Base-by-base conservation (phyloP, 2,113 vertebrate genomes). In the Turnix velox region DNA sequence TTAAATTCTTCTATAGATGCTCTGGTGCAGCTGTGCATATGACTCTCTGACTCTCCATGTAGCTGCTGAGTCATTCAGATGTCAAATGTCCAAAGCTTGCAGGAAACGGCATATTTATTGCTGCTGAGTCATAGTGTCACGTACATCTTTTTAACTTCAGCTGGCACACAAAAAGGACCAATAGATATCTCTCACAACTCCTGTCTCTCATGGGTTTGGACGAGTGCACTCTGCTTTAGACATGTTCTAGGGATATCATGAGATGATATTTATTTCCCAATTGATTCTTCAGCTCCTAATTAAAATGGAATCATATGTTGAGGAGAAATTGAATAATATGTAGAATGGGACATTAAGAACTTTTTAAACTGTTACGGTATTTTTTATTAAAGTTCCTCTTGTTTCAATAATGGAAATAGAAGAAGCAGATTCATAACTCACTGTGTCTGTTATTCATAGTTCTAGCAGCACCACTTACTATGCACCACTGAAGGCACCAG, bases 61-160 rank as follows among this genome's bases (percentile, higher is more conserved):
- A 78, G 74, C 49, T 73, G 58, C n/a, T 94, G 93, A 96, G 62
- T 96, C 95, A 96, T 87, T 87, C 74, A 92, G 81, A 89, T 91
- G 89, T 89, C 69, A 54, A 84, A 68, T 73, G 74, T 57, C 84
- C 3, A 2, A 75, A 89, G 84, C 40, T 71, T 74, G 48, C 48
- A 79, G 91, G 87, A 95, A 94, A 89, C 82, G 35, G 43, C 31
- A 65, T 69, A 42, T 73, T 71, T 94, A 58, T 27, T 78, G 69
- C 13, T 94, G 92, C 90, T 91, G 93, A 95, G 62, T 96, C 92
- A 95, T 7, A 54, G 69, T 68, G 52, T 24, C 54, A 76, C 28
- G 66, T 24, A 54, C 74, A 49, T 52, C 25, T 31, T 65, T 40
- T 42, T 68, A 69, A 57, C 71, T 68, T 89, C 66, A 68, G 28